Base-by-base conservation (phyloP, 2,113 vertebrate genomes). In the Pseudois nayaur region DNA sequence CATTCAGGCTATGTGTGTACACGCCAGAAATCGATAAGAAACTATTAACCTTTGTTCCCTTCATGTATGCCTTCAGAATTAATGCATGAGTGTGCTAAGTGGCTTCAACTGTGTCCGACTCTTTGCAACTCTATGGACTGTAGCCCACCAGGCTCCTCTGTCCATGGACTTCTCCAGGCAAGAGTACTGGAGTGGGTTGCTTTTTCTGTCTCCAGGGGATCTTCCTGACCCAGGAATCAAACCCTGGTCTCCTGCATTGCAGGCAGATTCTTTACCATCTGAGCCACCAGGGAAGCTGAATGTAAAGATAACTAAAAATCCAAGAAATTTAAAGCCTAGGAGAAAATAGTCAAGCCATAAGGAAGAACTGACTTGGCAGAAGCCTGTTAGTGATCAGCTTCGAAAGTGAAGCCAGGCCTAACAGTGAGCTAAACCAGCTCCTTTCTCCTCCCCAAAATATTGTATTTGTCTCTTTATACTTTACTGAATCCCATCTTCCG, bases 271-370 rank as follows among this genome's bases (percentile, higher is more conserved):
- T 40, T 74, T 25, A 74, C 67, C 0, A 0, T 74, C 36, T 74
- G 36, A 74, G 67, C 10, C 19, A 74, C n/a, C 36, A 12, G 67
- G 19, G 10, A 74, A 62, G 45, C 23, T 93, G 19, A 91, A 87
- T 95, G 40, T 62, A 91, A 89, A 97, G 27, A 83, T 60, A 48
- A 94, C 10, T 10, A 89, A 94, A 93, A 76, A 19, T 6, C 10
- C 31, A 92, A 86, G 74, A 89, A 74, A 89, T 86, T 62, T 29
- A 97, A 62, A 57, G 27, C 3, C 36, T 45, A 55, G 21, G 17
- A 59, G 83, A 64, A 59, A 87, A 92, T 6, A 15, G 57, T 45
- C 17, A 82, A 88, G 21, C 2, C 33, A 55, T 33, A 33, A 2
- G 59, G 19, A 40, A 48, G 40, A 92, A 82, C 2, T 82, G 4